Conservation (phyloP, 2,797 vertebrate species). For the Podargus strigoides region DNA sequence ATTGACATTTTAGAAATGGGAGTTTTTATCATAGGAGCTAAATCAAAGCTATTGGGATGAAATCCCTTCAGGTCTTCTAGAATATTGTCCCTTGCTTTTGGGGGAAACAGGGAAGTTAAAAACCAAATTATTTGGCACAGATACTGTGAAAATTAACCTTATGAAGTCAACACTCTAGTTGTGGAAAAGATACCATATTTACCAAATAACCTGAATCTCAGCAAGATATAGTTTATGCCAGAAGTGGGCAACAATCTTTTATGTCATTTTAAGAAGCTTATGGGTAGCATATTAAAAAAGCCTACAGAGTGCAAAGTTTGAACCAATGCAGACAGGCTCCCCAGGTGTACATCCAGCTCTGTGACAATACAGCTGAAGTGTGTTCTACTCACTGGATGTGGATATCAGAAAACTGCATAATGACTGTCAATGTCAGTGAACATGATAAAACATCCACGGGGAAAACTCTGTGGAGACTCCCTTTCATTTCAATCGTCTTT, state of each 20-base stretch:
- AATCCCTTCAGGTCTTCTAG: neutral
- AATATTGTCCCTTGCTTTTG: neutral
- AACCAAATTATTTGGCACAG: neutral
- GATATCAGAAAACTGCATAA: neutral
- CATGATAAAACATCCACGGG: neutral
- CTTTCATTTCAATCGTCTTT: neutral
- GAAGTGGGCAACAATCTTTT: neutral
- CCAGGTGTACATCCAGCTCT: neutral
- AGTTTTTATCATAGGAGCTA: neutral
- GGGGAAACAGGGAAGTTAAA: neutral
- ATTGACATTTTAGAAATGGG: neutral
- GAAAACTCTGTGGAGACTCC: neutral
- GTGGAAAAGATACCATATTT: neutral
- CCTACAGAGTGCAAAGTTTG: neutral
- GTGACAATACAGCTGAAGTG: neutral
- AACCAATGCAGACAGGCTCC: neutral
- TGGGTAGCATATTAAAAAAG: neutral
- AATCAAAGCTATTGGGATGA: neutral
- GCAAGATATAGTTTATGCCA: neutral
- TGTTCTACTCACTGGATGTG: neutral
- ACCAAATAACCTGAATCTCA: neutral
- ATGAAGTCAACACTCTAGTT: neutral
- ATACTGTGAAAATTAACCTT: neutral
- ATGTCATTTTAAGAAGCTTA: neutral
- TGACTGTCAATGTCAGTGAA: neutral